Percentiles rank a stretch among this genome's conserved stretches.
Evolutionary conservation across 2,888 invertebrate genomes (phyloP).

Genomic region (Coecobrya sp.): DNA sequence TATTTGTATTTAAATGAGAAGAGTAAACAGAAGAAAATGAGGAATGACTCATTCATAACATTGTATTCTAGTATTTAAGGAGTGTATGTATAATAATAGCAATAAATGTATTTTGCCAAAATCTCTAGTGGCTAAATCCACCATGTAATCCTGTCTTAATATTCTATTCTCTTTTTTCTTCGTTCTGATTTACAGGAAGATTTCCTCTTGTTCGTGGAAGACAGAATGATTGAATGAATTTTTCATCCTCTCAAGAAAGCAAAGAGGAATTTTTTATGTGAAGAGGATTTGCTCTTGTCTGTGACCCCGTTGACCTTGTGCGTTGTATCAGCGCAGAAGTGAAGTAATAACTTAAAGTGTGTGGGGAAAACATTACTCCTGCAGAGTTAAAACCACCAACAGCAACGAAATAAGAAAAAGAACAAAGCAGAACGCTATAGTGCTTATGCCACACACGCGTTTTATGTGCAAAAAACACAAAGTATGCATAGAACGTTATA

Average conservation of each 20-base stretch:
- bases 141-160: conserved; percentile 28
- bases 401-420: not conserved
- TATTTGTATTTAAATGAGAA: not conserved
- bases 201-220: not conserved
- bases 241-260: conserved; percentile 6
- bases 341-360: not conserved
- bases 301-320: conserved; percentile 61
- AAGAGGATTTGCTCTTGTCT: conserved; percentile 32
- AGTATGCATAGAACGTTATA: not conserved
- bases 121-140: not conserved
- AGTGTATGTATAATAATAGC: not conserved
- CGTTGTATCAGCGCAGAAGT: not conserved
- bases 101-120: conserved; percentile 14
- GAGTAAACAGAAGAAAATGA: not conserved
- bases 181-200: conserved; percentile 22
- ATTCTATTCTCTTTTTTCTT: conserved; percentile 31
- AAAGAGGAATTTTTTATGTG: conserved; percentile 13
- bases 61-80: not conserved
- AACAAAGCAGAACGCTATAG: not conserved
- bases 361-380: not conserved
- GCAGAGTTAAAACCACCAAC: not conserved
- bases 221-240: conserved; percentile 51
- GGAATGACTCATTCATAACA: not conserved
- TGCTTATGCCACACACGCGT: not conserved
- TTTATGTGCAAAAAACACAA: not conserved